Evolutionary conservation across 2,113 vertebrate species (phyloP), one percentile per base, ranked within the genome.

Genomic region (Mandrillus leucophaeus): DNA sequence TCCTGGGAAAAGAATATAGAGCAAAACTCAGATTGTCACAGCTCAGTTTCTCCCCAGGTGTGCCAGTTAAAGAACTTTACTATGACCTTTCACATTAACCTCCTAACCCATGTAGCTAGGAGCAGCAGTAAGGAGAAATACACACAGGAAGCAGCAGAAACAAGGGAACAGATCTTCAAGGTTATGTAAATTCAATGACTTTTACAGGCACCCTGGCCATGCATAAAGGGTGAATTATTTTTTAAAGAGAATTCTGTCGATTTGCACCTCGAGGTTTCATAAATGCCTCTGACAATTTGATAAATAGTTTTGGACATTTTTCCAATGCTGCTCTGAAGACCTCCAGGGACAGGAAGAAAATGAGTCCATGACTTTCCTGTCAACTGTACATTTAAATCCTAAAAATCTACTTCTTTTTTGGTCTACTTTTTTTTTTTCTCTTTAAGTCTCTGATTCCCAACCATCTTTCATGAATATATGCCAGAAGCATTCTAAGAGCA

Each of bases 211-310:
- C 75, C 23, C 38, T 3, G 50, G 40, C 48, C 11, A 6, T n/a
- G 40, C 18, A 61, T 9, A 66, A 59, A 68, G n/a, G 64, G 35
- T 40, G 25, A 92, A 73, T 61, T 73, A 68, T 40, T 96, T 90
- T 76, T 92, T 57, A 95, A 96, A 82, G 52, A 96, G 27, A 97
- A 83, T 40, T 81, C 57, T 90, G 6, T 43, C 83, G 70, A 81
- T 70, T 50, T 85, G 52, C 38, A 87, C 50, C 48, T 30, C 50
- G 57, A 89, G 18, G 64, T 83, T 96, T 94, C 75, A 78, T 38
- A 97, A 92, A 97, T 70, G 61, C 14, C n/a, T 95, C 68, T 64
- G 87, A 95, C n/a, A 90, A 72, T 73, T 25, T 76, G 32, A 12
- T 5, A 92, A 82, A 18, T 8, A 40, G 23, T 92, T 66, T 96